Conservation (phyloP, 2,113 vertebrate species). For the Chiloscyllium plagiosum region DNA sequence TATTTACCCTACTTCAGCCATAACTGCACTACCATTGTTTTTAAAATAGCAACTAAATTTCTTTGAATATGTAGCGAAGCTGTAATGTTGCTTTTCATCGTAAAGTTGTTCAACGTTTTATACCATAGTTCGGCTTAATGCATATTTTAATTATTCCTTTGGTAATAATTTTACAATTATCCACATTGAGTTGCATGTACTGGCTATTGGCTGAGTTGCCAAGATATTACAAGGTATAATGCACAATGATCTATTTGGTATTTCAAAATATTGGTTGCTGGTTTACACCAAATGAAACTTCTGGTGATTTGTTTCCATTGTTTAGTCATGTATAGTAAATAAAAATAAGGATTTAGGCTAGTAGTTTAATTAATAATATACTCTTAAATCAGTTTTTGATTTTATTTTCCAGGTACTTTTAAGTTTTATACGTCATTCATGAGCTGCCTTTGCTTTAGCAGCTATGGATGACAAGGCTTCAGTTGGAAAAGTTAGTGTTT, state of each 20-base stretch:
- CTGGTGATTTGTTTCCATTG: background rate
- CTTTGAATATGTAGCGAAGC: background rate
- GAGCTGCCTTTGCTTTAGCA: slow-evolving; percentile 83
- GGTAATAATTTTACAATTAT: background rate
- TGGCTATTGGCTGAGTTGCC: background rate
- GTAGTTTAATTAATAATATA: slow-evolving; percentile 25
- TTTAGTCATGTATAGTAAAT: background rate
- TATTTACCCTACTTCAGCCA: background rate
- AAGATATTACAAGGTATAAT: background rate
- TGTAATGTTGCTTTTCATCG: background rate
- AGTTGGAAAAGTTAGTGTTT: slow-evolving; percentile 99
- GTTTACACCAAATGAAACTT: background rate
- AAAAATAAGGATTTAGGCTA: background rate
- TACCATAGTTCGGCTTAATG: background rate
- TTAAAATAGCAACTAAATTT: background rate
- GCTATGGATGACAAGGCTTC: slow-evolving; percentile 99
- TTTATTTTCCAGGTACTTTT: slow-evolving; percentile 84
- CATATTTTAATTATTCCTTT: background rate
- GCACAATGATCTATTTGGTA: background rate
- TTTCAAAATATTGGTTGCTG: background rate
- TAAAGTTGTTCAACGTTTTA: background rate
- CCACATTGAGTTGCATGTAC: background rate
- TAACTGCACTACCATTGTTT: background rate
- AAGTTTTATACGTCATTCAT: slow-evolving; percentile 84
- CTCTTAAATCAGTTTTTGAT: slow-evolving; percentile 40